phyloP scores from a whole-genome alignment of 2,113 vertebrate species.

The Motacilla alba region DNA sequence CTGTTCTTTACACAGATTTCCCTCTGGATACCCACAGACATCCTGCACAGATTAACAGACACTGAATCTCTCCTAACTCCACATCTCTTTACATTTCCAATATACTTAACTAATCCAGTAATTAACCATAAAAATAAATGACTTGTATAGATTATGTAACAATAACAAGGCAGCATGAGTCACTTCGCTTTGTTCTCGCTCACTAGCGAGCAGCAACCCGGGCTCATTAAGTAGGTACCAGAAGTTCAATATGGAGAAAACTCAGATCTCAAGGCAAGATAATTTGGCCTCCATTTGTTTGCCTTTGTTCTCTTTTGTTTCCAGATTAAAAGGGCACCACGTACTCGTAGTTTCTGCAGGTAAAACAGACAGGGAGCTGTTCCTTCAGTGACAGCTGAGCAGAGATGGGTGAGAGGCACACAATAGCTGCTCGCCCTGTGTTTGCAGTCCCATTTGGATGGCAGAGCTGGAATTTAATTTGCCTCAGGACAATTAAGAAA shows the following conservation, averaged over 20 bases:
- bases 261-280: constrained; percentile 53
- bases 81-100: constrained; percentile 12
- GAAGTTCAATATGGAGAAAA: constrained; percentile 34
- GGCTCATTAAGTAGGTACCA: constrained; percentile 51
- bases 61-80: background rate
- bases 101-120: constrained; percentile 45
- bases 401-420: background rate
- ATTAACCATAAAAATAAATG: constrained; percentile 55
- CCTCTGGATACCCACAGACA: background rate
- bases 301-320: constrained; percentile 46
- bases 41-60: background rate
- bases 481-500: background rate
- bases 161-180: constrained; percentile 48
- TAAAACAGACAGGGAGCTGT: constrained; percentile 12
- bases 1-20: background rate
- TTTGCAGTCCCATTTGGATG: background rate
- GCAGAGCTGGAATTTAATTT: background rate
- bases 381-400: background rate
- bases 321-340: constrained; percentile 55
- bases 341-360: constrained; percentile 43
- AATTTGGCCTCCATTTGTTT: constrained; percentile 31
- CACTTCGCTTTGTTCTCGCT: constrained; percentile 52
- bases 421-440: background rate
- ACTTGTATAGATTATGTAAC: constrained; percentile 51
- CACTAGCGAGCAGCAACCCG: constrained; percentile 23